These are phyloP conservation scores for Catocala sponsa DNA, from an alignment of 2,888 invertebrate genomes.

Conservation along the genomic window DNA sequence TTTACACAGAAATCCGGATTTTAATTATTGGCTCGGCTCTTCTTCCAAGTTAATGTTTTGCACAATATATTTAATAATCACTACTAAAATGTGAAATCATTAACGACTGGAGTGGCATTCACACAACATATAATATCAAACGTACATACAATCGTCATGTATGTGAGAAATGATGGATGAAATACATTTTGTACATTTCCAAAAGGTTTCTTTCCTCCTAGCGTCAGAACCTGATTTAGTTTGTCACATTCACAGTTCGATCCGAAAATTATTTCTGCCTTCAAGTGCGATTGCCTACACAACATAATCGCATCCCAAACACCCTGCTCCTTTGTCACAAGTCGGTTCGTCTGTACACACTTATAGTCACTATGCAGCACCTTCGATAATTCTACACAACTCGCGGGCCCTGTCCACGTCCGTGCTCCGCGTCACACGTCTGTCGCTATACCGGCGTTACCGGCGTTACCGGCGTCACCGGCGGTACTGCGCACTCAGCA, in stretches of 20 bases:
- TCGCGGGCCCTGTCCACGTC: constrained; percentile 60
- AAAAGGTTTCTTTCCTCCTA: constrained; percentile 45
- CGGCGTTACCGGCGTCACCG: constrained; percentile 15
- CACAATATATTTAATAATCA: constrained; percentile 58
- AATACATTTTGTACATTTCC: constrained; percentile 51
- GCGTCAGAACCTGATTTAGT: constrained; percentile 50
- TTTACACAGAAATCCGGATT: constrained; percentile 83
- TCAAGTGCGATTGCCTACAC: constrained; percentile 51
- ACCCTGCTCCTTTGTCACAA: constrained; percentile 69
- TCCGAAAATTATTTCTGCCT: constrained; percentile 38
- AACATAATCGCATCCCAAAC: constrained; percentile 59
- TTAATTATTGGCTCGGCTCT: constrained; percentile 87
- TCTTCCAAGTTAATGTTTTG: constrained; percentile 72
- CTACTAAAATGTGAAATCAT: constrained; percentile 64
- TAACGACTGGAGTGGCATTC: constrained; percentile 59
- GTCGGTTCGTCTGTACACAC: constrained; percentile 66
- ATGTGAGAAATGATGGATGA: constrained; percentile 45
- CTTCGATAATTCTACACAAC: constrained; percentile 75
- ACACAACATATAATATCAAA: constrained; percentile 46
- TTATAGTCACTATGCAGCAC: constrained; percentile 79
- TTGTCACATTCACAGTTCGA: constrained; percentile 53
- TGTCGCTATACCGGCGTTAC: not conserved
- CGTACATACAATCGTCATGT: constrained; percentile 41
- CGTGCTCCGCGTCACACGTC: constrained; percentile 43
- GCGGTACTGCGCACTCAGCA: constrained; percentile 49